Percentiles rank a stretch among this genome's conserved stretches.
phyloP scores from a whole-genome alignment of 2,888 invertebrate genomes.

The Macrophya annulata region DNA sequence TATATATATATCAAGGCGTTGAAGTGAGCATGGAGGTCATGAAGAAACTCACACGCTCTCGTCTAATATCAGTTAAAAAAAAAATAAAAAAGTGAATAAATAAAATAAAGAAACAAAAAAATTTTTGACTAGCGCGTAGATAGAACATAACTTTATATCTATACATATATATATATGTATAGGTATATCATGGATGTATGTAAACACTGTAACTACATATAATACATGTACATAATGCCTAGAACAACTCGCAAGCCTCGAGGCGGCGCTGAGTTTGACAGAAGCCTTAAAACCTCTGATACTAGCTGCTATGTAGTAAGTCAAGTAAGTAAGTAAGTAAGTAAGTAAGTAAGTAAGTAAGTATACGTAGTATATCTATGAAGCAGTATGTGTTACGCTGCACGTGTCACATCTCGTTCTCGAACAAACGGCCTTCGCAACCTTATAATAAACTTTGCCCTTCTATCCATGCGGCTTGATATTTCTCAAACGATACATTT shows the following conservation, averaged over 20 bases:
- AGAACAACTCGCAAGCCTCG: not conserved
- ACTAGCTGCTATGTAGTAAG: not conserved
- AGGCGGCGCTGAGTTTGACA: constrained; percentile 4
- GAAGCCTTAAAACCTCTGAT: constrained; percentile 23
- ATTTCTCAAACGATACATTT: too few species aligned
- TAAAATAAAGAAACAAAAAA: too few species aligned
- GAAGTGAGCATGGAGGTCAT: too few species aligned
- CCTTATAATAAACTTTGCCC: not conserved
- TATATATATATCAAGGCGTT: too few species aligned
- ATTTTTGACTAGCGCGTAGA: too few species aligned
- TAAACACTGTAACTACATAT: not conserved
- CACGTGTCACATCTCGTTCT: constrained; percentile 21
- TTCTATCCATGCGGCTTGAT: not conserved
- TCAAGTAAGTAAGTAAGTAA: too few species aligned
- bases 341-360: too few species aligned
- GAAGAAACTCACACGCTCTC: too few species aligned
- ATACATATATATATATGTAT: not conserved
- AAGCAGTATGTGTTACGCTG: not conserved
- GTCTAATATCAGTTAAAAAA: too few species aligned
- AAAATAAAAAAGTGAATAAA: not conserved
- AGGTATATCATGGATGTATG: not conserved
- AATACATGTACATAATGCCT: not conserved
- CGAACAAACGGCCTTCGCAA: constrained; percentile 6
- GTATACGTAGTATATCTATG: not conserved
- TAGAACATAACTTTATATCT: too few species aligned